A percentile compares a stretch with the other conserved stretches of the same genome.
Conservation (phyloP, 2,888 invertebrate species). For the Andricus curvator region DNA sequence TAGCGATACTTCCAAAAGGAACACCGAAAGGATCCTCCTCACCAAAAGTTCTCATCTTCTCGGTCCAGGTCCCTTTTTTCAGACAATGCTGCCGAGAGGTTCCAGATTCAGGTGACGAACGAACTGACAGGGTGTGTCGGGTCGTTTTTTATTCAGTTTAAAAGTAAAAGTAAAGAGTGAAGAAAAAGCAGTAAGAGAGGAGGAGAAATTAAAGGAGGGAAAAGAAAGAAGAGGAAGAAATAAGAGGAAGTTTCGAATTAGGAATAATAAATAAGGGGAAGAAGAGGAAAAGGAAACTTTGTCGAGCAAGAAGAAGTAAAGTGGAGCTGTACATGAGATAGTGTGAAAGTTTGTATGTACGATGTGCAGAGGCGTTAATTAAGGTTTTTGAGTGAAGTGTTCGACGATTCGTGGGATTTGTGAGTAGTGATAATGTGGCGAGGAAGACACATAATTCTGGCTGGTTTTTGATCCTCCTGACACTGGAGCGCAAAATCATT, state of each 20-base stretch:
- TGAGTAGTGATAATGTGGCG: constrained; percentile 53
- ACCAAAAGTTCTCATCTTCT: background rate
- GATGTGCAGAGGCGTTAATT: background rate
- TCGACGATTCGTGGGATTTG: background rate
- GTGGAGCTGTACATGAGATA: constrained; percentile 3
- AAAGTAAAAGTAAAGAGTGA: background rate
- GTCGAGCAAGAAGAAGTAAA: background rate
- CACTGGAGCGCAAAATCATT: constrained; percentile 43
- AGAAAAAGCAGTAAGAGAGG: constrained; percentile 1
- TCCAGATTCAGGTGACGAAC: constrained; percentile 55
- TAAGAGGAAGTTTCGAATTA: background rate
- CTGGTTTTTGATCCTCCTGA: constrained; percentile 45
- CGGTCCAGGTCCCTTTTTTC: constrained; percentile 7
- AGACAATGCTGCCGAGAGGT: constrained; percentile 26
- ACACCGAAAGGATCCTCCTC: constrained; percentile 37
- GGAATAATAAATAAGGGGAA: too few species aligned
- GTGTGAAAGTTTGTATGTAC: constrained; percentile 19
- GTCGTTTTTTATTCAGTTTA: constrained; percentile 1
- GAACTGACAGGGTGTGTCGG: constrained; percentile 31
- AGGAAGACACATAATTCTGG: constrained; percentile 52
- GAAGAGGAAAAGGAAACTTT: background rate
- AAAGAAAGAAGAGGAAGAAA: constrained; percentile 12
- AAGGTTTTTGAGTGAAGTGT: constrained; percentile 4
- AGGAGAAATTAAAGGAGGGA: constrained; percentile 20
- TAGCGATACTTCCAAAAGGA: constrained; percentile 44